Base-by-base conservation (phyloP, 2,888 invertebrate genomes). In the Petrophora chlorosata region DNA sequence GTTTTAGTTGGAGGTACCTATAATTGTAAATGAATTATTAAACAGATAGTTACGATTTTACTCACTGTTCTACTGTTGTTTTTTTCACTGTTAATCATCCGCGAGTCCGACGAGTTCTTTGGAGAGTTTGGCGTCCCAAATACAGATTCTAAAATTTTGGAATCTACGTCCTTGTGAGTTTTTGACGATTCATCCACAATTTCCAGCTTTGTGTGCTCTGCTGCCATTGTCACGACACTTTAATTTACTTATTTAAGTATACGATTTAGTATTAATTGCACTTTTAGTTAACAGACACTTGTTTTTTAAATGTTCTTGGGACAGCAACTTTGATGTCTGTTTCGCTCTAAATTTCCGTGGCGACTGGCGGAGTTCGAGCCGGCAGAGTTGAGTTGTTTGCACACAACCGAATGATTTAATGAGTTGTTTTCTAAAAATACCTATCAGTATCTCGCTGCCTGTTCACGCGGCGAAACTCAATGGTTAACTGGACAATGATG, bases 131-230 rank as follows among this genome's bases (percentile, higher is more conserved):
- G 73, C 5, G 58, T 77, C 0, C 86, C 85, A 46, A 87, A 88
- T 43, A 88, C 70, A 73, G 72, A 74, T 32, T 83, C 83, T 0
- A 88, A 61, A 3, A 73, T 77, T 13, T 75, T 73, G 16, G 70
- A 41, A 28, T 85, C 76, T 34, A 59, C 1, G 0, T 50, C 41
- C 35, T 53, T 61, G 5, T 51, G 53, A 1, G 50, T 22, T 41
- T 72, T 76, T 14, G 67, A 60, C 2, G 67, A 52, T 22, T 75
- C 74, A 23, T 73, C 65, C 44, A 68, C 57, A 35, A 73, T 66
- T 17, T 73, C 66, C 47, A 73, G 40, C 45, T 61, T 74, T 5
- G 65, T 60, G 15, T 65, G 61, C n/a, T 67, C 62, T 13, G 67
- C 61, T 16, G 70, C 63, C 72, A 74, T 73, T 43, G 25, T 61